These are phyloP conservation scores for Cyprinella venusta DNA, from an alignment of 2,797 vertebrate species.

Conservation along the genomic window DNA sequence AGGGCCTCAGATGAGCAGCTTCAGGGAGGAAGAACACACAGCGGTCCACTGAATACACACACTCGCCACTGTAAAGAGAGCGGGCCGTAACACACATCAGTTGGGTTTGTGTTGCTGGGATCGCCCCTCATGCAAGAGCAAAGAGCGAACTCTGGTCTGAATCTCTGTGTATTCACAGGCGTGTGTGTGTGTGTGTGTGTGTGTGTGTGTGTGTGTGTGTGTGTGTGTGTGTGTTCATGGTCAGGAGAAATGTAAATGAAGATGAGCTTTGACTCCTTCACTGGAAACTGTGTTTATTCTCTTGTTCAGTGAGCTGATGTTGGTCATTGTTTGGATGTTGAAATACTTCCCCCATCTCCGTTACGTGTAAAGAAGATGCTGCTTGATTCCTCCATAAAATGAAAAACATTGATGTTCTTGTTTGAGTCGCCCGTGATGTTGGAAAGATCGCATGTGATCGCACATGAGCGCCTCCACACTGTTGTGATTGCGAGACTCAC, in stretches of 20 bases:
- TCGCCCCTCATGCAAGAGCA: no score
- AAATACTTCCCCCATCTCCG: no score
- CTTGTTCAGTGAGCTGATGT: neutral
- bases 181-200: neutral
- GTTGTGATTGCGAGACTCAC: no score
- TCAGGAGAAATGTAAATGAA: slow-evolving; percentile 30
- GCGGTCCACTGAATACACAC: neutral
- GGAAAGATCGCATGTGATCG: no score
- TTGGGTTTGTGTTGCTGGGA: neutral
- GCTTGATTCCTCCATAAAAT: neutral
- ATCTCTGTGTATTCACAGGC: slow-evolving; percentile 32
- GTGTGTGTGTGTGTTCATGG: neutral
- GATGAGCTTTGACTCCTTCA: slow-evolving; percentile 17
- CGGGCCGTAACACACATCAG: slow-evolving; percentile 61
- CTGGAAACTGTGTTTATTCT: neutral
- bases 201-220: neutral
- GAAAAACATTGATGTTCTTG: neutral
- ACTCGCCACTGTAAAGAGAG: neutral
- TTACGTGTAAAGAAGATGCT: no score
- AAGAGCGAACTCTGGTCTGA: neutral
- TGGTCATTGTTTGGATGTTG: neutral
- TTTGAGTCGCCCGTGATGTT: no score
- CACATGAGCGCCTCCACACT: neutral
- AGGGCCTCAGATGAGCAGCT: slow-evolving; percentile 24
- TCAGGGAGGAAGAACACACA: slow-evolving; percentile 8